Evolutionary conservation across 2,888 invertebrate genomes (phyloP), one percentile per base, ranked within the genome.

Genomic region (Spodoptera picta): DNA sequence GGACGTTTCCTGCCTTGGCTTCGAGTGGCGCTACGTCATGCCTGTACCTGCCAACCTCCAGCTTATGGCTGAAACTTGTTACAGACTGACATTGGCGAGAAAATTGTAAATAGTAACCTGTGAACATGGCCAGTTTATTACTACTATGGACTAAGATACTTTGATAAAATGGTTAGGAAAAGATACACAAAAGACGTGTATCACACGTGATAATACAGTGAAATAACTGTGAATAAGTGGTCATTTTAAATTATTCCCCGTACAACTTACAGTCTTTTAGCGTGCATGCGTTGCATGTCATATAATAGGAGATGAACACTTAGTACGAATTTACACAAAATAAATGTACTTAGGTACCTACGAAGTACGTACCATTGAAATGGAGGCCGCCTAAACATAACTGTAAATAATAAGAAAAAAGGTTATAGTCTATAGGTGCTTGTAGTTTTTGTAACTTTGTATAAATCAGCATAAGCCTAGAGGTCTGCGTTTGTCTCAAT

Each of bases 1-100:
- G 90, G 89, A 53, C 83, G 83, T n/a, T 93, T 94, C 74, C 78
- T 93, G 68, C 92, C 94, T 0, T 95, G 94, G 93, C 88, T 94
- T 1, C 87, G 89, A 53, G 82, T 91, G 6, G 94, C 92, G 0
- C 83, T 94, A 12, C 89, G 94, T 2, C 92, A 93, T 61, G 92
- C 94, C 4, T 94, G 94, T 70, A 88, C 85, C 2, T 94, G 94
- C 74, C 83, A 85, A 45, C 90, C 93, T 9, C 94, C 94, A 4
- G 65, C 65, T 4, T 80, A 56, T 55, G 76, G 73, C 55, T 80
- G 52, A 53, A 12, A 23, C 4, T 56, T 79, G n/a, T 60, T 7
- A 54, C 14, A 48, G 41, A 56, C 45, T 51, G 7, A 46, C 36
- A 1, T 27, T 19, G 46, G 45, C 50, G 19, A 9, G 9, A 12